phyloP scores from a whole-genome alignment of 1,140 invertebrate species.

The Dysdera silvatica region DNA sequence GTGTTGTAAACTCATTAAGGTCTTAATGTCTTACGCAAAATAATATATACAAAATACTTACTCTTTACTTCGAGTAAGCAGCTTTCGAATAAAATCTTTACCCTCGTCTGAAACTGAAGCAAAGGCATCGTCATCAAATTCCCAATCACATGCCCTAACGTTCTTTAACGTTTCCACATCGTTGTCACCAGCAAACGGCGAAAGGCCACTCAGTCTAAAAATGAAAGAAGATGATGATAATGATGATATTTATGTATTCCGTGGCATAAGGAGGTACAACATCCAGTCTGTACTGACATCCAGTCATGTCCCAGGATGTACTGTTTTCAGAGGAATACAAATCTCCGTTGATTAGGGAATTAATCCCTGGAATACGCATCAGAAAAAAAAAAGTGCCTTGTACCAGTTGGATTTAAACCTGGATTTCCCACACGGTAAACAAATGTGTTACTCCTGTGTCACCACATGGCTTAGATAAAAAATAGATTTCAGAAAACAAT shows the following conservation, averaged over 20 bases:
- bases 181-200: constrained; percentile 97
- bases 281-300: no score
- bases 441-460: no score
- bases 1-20: not conserved
- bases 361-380: no score
- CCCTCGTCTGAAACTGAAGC: constrained; percentile 87
- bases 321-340: no score
- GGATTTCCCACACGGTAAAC: no score
- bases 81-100: constrained; percentile 91
- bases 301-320: no score
- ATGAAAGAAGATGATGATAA: not conserved
- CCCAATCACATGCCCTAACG: constrained; percentile 97
- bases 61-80: constrained; percentile 91
- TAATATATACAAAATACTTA: constrained; percentile 4
- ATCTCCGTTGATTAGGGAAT: no score
- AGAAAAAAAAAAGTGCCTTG: no score
- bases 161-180: constrained; percentile 97
- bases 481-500: no score
- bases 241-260: not conserved
- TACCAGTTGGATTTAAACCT: no score
- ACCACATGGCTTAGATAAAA: no score
- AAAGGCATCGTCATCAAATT: constrained; percentile 85
- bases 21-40: not conserved
- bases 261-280: no score
- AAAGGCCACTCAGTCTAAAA: constrained; percentile 73